A percentile compares a stretch with the other conserved stretches of the same genome.
Conservation (phyloP, 2,797 vertebrate genomes). For the Erpetoichthys calabaricus region DNA sequence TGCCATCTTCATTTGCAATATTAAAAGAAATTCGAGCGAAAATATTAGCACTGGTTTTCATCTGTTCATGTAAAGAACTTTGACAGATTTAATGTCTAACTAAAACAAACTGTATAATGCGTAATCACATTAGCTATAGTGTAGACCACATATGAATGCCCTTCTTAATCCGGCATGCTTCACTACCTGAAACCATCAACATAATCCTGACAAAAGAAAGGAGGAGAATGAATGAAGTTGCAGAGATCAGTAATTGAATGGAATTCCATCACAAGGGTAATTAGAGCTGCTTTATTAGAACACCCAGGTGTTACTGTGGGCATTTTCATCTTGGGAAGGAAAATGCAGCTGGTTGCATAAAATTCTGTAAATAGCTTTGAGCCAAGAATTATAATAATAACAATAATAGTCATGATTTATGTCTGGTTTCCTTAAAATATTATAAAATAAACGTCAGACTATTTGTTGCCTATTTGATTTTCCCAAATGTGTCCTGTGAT, state of each 20-base stretch:
- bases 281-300: constrained; percentile 54
- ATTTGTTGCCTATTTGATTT: no score
- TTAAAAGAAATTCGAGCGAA: constrained; percentile 14
- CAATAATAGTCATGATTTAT: no score
- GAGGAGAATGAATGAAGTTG: constrained; percentile 51
- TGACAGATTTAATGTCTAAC: constrained; percentile 59
- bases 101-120: constrained; percentile 86
- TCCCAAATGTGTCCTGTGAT: no score
- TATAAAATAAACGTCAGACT: no score
- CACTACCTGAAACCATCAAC: constrained; percentile 64
- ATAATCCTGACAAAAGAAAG: constrained; percentile 62
- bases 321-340: constrained; percentile 26
- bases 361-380: no score
- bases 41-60: no score
- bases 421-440: no score
- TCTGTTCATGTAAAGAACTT: constrained; percentile 37
- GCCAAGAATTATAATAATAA: no score
- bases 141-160: constrained; percentile 63
- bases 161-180: constrained; percentile 60
- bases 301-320: constrained; percentile 42
- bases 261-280: constrained; percentile 56
- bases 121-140: constrained; percentile 81
- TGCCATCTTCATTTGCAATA: constrained; percentile 29
- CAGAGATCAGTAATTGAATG: constrained; percentile 68
- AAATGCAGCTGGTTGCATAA: no score